Evolutionary conservation across 2,797 vertebrate species (phyloP).

Genomic region (Sebastes minor): DNA sequence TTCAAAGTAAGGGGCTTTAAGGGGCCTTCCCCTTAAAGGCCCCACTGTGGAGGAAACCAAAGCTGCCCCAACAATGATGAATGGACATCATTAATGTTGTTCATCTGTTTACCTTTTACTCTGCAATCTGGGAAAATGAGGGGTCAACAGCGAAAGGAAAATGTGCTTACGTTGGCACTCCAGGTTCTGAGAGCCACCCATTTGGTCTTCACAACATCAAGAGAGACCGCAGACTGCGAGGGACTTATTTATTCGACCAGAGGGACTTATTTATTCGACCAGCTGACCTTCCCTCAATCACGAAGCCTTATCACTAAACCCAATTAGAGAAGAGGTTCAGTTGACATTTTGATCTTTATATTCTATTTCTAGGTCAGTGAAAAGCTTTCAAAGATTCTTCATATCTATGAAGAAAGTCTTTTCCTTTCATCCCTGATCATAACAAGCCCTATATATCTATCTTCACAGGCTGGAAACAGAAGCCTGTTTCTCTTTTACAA

Average conservation of each 20-base stretch:
- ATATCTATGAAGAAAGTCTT: background rate
- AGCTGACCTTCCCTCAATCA: slow-evolving; percentile 18
- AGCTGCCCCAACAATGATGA: slow-evolving; percentile 77
- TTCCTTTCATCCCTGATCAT: background rate
- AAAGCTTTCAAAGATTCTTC: background rate
- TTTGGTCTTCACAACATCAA: slow-evolving; percentile 59
- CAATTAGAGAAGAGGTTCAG: slow-evolving; percentile 13
- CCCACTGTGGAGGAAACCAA: slow-evolving; percentile 71
- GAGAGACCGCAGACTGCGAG: slow-evolving; percentile 20
- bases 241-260: slow-evolving; percentile 2
- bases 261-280: slow-evolving; percentile 5
- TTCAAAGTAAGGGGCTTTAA: slow-evolving; percentile 58
- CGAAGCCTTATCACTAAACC: background rate
- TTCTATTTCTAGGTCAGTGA: slow-evolving; percentile 1
- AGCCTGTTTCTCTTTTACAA: background rate
- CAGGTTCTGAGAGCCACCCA: slow-evolving; percentile 57
- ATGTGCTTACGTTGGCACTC: slow-evolving; percentile 70
- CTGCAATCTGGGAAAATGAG: slow-evolving; percentile 78
- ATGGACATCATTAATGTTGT: slow-evolving; percentile 83
- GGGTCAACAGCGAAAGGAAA: slow-evolving; percentile 70
- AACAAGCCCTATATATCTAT: background rate
- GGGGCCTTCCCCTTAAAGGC: slow-evolving; percentile 63
- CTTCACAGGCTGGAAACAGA: background rate
- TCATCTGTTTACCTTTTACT: slow-evolving; percentile 81
- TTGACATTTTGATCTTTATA: slow-evolving; percentile 13